Base-by-base conservation (phyloP, 2,797 vertebrate genomes). In the Gadopsis marmoratus region DNA sequence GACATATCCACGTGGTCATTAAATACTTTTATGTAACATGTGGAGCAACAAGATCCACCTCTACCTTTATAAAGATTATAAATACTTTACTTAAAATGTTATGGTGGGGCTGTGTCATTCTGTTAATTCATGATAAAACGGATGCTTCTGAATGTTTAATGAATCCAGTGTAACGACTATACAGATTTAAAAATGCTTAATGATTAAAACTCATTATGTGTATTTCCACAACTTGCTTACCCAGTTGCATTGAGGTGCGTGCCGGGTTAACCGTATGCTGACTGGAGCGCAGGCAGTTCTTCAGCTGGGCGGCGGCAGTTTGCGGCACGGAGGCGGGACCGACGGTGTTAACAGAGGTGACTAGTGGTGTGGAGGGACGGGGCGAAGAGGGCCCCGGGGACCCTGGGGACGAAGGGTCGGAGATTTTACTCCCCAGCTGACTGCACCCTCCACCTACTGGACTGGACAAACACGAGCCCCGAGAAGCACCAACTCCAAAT, bases 271-370 rank as follows among this genome's bases (percentile, higher is more conserved):
- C 89, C 0, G 89, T 82, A 19, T 95, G 95, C 91, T 97, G 97
- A 12, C 95, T 92, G 2, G 96, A 95, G 76, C 97, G 94, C 84
- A 97, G 93, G 88, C 97, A 97, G 93, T 95, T 97, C 88, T 93
- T 97, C 23, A 96, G 92, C 74, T 97, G 95, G 0, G 96, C 94
- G 14, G 96, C 95, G 37, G 95, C 94, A 0, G 92, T 91, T 76
- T 96, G 96, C 5, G 96, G 96, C 60, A 95, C 96, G 37, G 96
- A 94, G 43, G 95, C 71, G 5, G 92, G 86, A 73, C 84, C 89
- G 75, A 73, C 47, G 41, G 48, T 31, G 87, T 80, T 87, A 16
- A 79, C 48, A 0, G 92, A 88, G 81, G 89, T 91, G 79, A 63
- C 53, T 0, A 97, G 94, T 3, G 97, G 96, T 37, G 97, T 94